phyloP scores from a whole-genome alignment of 1,140 invertebrate species.

The Ladona fulva region DNA sequence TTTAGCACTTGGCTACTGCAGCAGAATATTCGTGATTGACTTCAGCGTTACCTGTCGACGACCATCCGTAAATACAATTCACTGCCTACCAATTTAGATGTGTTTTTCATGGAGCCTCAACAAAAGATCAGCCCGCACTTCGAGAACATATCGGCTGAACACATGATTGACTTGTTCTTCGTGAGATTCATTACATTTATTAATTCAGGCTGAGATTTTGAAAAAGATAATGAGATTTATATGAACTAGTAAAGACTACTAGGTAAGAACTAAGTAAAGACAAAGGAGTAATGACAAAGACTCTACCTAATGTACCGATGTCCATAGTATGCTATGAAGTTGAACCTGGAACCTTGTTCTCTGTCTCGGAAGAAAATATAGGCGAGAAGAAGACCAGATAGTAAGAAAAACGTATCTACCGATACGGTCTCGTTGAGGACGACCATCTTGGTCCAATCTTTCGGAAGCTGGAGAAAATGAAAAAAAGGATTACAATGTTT shows the following conservation, averaged over 20 bases:
- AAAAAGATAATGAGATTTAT: neutral
- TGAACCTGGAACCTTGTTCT: constrained; percentile 24
- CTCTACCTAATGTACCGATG: constrained; percentile 27
- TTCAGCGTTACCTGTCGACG: too few species aligned
- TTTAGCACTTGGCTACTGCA: too few species aligned
- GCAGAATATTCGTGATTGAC: too few species aligned
- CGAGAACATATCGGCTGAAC: too few species aligned
- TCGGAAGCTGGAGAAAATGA: neutral
- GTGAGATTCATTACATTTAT: neutral
- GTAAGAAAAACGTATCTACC: constrained; percentile 41
- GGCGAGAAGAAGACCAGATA: constrained; percentile 27
- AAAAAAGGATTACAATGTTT: neutral
- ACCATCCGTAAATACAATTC: too few species aligned
- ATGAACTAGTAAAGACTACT: neutral
- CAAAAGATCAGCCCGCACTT: too few species aligned
- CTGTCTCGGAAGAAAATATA: constrained; percentile 25
- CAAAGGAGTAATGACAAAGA: neutral
- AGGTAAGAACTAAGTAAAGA: neutral
- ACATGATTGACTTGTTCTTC: too few species aligned
- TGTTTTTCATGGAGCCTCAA: too few species aligned
- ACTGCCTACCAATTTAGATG: too few species aligned
- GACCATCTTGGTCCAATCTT: neutral
- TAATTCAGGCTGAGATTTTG: neutral
- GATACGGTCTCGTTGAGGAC: constrained; percentile 34
- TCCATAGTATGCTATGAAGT: constrained; percentile 24